A percentile compares a stretch with the other conserved stretches of the same genome.
Evolutionary conservation across 2,888 invertebrate species (phyloP).

Genomic region (Drosophila niveifrons): DNA sequence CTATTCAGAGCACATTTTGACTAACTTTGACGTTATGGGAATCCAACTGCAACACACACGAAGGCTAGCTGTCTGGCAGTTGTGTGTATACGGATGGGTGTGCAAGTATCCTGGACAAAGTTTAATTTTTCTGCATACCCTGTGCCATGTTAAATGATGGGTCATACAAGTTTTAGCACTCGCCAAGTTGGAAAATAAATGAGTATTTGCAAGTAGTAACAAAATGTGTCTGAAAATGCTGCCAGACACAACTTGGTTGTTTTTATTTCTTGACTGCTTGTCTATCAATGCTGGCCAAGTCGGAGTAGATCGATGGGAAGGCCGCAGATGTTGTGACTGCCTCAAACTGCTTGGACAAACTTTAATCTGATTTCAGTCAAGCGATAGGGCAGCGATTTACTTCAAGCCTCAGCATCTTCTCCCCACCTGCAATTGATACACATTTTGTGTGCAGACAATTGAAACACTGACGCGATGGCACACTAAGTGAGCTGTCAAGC

Average conservation of each 20-base stretch:
- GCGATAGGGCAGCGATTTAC: conserved; percentile 27
- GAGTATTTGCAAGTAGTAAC: not conserved
- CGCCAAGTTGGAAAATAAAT: not conserved
- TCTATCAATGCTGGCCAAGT: conserved; percentile 1
- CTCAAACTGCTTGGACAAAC: conserved; percentile 49
- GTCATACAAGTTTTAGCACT: not conserved
- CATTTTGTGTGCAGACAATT: conserved; percentile 46
- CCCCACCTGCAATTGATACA: conserved; percentile 45
- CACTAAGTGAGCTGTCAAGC: conserved; percentile 64
- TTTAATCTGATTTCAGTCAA: conserved; percentile 68
- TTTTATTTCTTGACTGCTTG: not conserved
- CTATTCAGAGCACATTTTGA: conserved; percentile 47
- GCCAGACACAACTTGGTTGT: not conserved
- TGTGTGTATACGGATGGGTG: conserved; percentile 15
- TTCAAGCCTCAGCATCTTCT: conserved; percentile 5
- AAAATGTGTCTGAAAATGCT: not conserved
- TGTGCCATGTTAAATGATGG: not conserved
- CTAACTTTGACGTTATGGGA: conserved; percentile 55
- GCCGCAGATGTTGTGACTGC: conserved; percentile 42
- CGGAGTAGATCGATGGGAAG: not conserved
- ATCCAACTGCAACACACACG: conserved; percentile 32
- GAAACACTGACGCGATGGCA: conserved; percentile 35
- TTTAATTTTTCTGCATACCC: conserved; percentile 17
- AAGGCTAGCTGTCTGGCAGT: conserved; percentile 10
- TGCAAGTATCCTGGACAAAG: conserved; percentile 25